phyloP scores from a whole-genome alignment of 92 coral and sea anemone genomes.

The Scolanthus callimorphus region DNA sequence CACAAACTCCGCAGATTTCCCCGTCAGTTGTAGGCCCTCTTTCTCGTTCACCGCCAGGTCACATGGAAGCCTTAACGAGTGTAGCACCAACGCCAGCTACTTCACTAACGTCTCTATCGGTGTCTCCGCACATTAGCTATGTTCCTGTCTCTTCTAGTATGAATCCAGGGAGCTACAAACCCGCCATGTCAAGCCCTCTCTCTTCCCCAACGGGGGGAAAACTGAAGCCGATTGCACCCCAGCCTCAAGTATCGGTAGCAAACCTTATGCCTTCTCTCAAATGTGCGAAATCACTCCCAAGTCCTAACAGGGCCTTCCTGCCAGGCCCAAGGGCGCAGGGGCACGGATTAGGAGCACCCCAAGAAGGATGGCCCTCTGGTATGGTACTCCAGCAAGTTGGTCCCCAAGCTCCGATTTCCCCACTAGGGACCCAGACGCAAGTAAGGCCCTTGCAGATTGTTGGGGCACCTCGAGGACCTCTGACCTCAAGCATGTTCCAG shows the following conservation, averaged over 20 bases:
- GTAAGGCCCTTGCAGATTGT: constrained; percentile 14
- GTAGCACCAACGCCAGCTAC: background rate
- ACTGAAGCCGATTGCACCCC: constrained; percentile 42
- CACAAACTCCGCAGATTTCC: too few relatives aligned
- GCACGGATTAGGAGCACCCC: background rate
- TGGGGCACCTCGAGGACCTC: background rate
- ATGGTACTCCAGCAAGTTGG: constrained; percentile 11
- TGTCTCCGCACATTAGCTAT: background rate
- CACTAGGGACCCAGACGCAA: constrained; percentile 11
- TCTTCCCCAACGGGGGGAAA: constrained; percentile 10
- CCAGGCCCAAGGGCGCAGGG: constrained; percentile 4
- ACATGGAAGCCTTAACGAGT: too few relatives aligned
- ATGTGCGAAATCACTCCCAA: constrained; percentile 1
- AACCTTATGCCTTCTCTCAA: constrained; percentile 1
- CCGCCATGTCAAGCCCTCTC: background rate
- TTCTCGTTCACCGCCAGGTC: too few relatives aligned
- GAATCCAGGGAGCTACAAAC: background rate
- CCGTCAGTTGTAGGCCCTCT: too few relatives aligned
- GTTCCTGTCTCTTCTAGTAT: background rate
- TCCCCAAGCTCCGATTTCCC: background rate
- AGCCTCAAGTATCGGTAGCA: constrained; percentile 2
- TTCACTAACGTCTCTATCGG: background rate
- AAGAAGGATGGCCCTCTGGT: constrained; percentile 18
- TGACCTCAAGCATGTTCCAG: background rate
- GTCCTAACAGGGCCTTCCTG: constrained; percentile 5